These are phyloP conservation scores for Molanna angustata DNA, from an alignment of 2,888 invertebrate species.

Conservation along the genomic window DNA sequence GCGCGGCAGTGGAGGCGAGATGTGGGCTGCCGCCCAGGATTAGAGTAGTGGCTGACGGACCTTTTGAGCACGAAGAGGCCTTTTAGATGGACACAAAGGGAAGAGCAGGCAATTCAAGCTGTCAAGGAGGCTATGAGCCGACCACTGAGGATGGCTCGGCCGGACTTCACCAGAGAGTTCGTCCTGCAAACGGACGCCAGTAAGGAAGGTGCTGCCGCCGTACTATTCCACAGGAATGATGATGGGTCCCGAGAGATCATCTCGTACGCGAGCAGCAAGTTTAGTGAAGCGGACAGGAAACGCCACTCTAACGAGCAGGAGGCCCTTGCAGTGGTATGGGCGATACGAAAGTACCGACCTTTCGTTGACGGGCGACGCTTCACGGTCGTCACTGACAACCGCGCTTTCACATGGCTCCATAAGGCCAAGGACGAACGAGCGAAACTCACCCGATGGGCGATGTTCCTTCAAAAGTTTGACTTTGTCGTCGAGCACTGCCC, in stretches of 20 bases:
- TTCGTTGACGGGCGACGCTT: conserved; percentile 33
- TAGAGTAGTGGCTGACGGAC: too few species aligned
- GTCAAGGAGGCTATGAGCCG: not conserved
- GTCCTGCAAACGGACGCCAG: conserved; percentile 5
- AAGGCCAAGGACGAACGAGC: conserved; percentile 7
- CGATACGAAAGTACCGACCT: conserved; percentile 31
- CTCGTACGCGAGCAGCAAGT: not conserved
- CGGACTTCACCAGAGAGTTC: not conserved
- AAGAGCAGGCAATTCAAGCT: not conserved
- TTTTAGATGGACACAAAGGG: not conserved
- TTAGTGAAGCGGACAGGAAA: not conserved
- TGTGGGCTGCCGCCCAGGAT: too few species aligned
- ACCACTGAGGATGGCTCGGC: not conserved
- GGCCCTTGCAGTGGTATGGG: conserved; percentile 34
- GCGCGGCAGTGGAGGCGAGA: too few species aligned
- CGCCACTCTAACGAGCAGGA: too few species aligned
- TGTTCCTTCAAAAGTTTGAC: conserved; percentile 1
- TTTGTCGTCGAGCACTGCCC: conserved; percentile 7
- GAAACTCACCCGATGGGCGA: conserved; percentile 8
- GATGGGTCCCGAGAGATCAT: not conserved
- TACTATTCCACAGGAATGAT: not conserved
- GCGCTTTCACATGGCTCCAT: conserved; percentile 12
- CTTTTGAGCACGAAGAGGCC: conserved; percentile 1
- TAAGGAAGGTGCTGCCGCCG: not conserved
- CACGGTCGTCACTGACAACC: conserved; percentile 32